A percentile compares a stretch with the other conserved stretches of the same genome.
Conservation (phyloP, 2,797 vertebrate genomes). For the Austrolebias charrua region DNA sequence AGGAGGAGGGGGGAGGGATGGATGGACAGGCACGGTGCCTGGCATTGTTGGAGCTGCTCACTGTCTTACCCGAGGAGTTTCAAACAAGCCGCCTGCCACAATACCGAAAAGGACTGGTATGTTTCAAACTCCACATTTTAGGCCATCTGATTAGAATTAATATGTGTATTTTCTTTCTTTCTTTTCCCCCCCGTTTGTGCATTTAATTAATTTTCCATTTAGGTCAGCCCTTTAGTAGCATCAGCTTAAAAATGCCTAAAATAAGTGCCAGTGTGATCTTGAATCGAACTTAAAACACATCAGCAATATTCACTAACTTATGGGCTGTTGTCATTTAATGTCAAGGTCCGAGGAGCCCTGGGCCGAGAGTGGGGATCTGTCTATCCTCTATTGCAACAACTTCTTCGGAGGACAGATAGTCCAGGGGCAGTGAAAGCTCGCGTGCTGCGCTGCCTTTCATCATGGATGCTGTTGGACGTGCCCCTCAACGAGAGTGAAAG, state of each 20-base stretch:
- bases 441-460: constrained; percentile 97
- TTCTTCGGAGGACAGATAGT: constrained; percentile 90
- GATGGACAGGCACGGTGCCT: constrained; percentile 93
- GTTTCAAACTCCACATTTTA: constrained; percentile 33
- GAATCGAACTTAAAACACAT: neutral
- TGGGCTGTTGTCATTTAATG: neutral
- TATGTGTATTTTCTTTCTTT: too few species aligned
- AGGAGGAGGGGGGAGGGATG: constrained; percentile 91
- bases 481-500: constrained; percentile 93
- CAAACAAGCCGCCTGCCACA: constrained; percentile 97
- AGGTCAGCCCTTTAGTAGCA: neutral
- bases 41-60: constrained; percentile 94
- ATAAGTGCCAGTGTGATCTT: neutral
- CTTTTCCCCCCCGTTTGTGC: neutral
- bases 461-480: constrained; percentile 96
- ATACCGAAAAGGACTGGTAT: constrained; percentile 93
- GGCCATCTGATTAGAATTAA: neutral
- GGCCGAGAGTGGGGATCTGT: constrained; percentile 91
- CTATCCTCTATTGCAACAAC: constrained; percentile 93
- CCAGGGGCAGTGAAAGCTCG: constrained; percentile 93
- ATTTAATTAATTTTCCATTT: neutral
- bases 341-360: constrained; percentile 90
- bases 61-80: constrained; percentile 97
- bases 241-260: neutral
- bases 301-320: neutral